Evolutionary conservation across 2,113 vertebrate genomes (phyloP).

Genomic region (Elgaria multicarinata): DNA sequence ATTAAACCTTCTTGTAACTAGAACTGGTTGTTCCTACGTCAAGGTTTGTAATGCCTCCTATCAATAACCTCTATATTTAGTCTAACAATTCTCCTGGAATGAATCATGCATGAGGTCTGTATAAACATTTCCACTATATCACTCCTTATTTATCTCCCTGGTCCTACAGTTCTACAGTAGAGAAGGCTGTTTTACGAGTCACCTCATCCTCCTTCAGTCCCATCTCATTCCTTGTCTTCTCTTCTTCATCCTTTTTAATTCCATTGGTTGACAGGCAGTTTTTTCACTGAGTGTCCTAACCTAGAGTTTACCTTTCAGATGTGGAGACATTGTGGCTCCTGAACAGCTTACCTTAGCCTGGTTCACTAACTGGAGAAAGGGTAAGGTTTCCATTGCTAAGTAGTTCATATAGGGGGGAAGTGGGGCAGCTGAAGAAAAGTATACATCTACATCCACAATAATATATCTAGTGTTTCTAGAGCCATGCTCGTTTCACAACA

Average conservation of each 20-base stretch:
- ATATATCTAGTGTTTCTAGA: too few relatives aligned
- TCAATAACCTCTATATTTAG: constrained; percentile 59
- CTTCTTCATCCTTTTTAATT: not conserved
- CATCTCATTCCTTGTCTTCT: not conserved
- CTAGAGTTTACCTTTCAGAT: not conserved
- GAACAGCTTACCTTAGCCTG: not conserved
- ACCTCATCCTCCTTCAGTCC: not conserved
- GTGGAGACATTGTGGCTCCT: not conserved
- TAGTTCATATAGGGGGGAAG: not conserved
- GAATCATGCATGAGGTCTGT: not conserved
- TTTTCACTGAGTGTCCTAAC: not conserved
- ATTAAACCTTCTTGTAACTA: constrained; percentile 46
- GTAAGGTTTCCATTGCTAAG: not conserved
- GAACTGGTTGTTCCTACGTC: constrained; percentile 33
- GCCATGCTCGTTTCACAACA: not conserved
- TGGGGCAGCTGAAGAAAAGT: not conserved
- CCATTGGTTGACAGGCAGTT: not conserved
- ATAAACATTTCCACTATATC: constrained; percentile 60
- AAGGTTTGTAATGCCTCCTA: constrained; percentile 23
- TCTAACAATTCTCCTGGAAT: constrained; percentile 24
- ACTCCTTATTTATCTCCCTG: constrained; percentile 39
- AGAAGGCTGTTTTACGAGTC: constrained; percentile 14
- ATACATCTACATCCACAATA: not conserved
- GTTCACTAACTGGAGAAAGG: too few relatives aligned
- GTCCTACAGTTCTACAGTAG: constrained; percentile 25